Conservation (phyloP, 2,797 vertebrate genomes). For the Rhodeus uyekii region DNA sequence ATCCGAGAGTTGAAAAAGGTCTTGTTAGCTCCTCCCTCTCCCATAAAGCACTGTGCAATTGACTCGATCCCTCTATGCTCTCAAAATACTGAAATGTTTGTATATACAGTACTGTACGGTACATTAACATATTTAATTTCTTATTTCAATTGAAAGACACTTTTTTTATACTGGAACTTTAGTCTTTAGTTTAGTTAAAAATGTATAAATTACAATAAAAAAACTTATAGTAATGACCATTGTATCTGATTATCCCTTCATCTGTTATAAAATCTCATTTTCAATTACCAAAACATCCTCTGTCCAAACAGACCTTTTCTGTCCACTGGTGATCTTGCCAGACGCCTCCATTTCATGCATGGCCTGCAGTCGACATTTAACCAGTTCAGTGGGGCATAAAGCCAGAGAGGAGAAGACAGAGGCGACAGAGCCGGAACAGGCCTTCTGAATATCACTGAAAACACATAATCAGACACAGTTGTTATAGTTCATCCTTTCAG, state of each 20-base stretch:
- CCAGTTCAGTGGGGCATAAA: constrained; percentile 94
- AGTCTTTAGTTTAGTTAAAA: not conserved
- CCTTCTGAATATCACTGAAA: constrained; percentile 90
- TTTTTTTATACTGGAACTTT: not conserved
- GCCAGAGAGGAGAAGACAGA: constrained; percentile 94
- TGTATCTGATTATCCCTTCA: not conserved
- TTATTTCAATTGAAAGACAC: not conserved
- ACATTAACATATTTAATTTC: not conserved
- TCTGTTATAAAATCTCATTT: not conserved
- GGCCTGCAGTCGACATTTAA: constrained; percentile 95
- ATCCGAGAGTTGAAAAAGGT: no score
- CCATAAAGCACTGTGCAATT: no score
- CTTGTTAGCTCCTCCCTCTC: no score
- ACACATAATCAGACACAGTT: constrained; percentile 19
- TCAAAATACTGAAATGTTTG: no score
- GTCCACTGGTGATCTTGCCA: constrained; percentile 84
- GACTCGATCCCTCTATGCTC: no score
- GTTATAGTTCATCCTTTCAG: not conserved
- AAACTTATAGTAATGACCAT: not conserved
- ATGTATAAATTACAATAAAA: no score
- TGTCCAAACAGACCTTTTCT: constrained; percentile 80
- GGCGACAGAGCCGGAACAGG: constrained; percentile 91
- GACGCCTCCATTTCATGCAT: constrained; percentile 95
- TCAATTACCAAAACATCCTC: not conserved
- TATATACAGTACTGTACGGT: no score